A percentile compares a stretch with the other conserved stretches of the same genome.
These are phyloP conservation scores for Argynnis bischoffii DNA, from an alignment of 2,888 invertebrate species.

Conservation along the genomic window DNA sequence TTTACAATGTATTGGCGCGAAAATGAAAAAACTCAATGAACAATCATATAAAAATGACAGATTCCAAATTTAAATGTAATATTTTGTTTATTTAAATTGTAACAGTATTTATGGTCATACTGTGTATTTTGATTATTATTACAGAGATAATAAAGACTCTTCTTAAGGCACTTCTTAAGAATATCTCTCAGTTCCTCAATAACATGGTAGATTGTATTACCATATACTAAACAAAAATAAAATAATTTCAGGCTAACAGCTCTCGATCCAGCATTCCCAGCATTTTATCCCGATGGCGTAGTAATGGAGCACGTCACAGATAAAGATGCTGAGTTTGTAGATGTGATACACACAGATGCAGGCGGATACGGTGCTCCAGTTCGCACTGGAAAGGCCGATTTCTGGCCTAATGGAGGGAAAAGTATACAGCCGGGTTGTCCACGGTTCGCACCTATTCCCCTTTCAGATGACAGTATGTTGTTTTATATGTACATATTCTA, in stretches of 20 bases:
- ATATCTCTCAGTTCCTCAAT: too few relatives aligned
- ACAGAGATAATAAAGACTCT: too few relatives aligned
- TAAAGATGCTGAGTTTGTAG: conserved; percentile 83
- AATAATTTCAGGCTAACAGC: conserved; percentile 74
- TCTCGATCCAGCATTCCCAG: conserved; percentile 84
- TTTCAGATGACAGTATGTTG: conserved; percentile 76
- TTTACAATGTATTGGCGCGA: too few relatives aligned
- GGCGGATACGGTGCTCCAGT: conserved; percentile 83
- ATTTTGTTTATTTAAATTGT: too few relatives aligned
- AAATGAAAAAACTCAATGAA: too few relatives aligned
- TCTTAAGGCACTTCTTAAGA: too few relatives aligned
- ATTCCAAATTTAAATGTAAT: too few relatives aligned
- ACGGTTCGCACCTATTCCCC: conserved; percentile 71
- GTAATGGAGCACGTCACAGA: conserved; percentile 76
- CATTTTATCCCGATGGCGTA: conserved; percentile 79
- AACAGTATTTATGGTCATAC: too few relatives aligned
- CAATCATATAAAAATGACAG: too few relatives aligned
- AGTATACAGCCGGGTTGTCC: conserved; percentile 84
- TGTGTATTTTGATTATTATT: too few relatives aligned
- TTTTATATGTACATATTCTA: not conserved
- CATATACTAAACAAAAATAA: too few relatives aligned
- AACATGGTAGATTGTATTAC: too few relatives aligned
- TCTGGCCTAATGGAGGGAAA: conserved; percentile 84
- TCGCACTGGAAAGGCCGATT: conserved; percentile 82
- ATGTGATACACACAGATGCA: conserved; percentile 87